These are phyloP conservation scores for Hemicrepidius hirtus DNA, from an alignment of 2,888 invertebrate genomes.

Conservation along the genomic window DNA sequence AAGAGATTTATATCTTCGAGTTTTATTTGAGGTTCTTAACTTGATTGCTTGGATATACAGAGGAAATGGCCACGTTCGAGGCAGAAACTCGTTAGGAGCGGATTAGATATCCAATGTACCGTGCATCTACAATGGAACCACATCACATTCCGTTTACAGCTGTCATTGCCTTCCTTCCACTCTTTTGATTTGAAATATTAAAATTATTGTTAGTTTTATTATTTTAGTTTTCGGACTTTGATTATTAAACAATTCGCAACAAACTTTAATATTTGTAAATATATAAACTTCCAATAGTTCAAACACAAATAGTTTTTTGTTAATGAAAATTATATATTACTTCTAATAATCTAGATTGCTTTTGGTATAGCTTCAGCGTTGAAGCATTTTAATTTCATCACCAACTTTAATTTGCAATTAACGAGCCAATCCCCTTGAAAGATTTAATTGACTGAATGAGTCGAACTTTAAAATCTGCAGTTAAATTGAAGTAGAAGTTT, in stretches of 20 bases:
- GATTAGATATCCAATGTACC: slow-evolving; percentile 70
- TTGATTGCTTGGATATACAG: slow-evolving; percentile 66
- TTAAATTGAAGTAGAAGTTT: slow-evolving; percentile 52
- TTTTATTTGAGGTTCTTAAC: slow-evolving; percentile 68
- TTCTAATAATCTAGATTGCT: slow-evolving; percentile 10
- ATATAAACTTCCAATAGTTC: too few species aligned
- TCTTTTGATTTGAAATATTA: slow-evolving; percentile 41
- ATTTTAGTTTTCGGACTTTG: too few species aligned
- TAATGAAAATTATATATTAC: too few species aligned
- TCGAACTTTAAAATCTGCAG: slow-evolving; percentile 50
- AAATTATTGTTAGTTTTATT: neutral
- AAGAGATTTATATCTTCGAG: slow-evolving; percentile 65
- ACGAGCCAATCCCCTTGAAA: slow-evolving; percentile 47
- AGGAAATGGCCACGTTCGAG: slow-evolving; percentile 58
- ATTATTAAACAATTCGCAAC: too few species aligned
- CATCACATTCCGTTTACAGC: slow-evolving; percentile 51
- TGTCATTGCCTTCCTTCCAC: slow-evolving; percentile 48
- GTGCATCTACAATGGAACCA: slow-evolving; percentile 61
- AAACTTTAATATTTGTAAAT: too few species aligned
- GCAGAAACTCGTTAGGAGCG: slow-evolving; percentile 70
- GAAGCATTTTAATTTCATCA: slow-evolving; percentile 40
- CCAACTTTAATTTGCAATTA: slow-evolving; percentile 50
- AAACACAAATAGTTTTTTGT: too few species aligned
- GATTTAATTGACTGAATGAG: slow-evolving; percentile 53
- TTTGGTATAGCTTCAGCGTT: slow-evolving; percentile 6